phyloP scores from a whole-genome alignment of 1,140 invertebrate species.

The Archivesica marissinica region DNA sequence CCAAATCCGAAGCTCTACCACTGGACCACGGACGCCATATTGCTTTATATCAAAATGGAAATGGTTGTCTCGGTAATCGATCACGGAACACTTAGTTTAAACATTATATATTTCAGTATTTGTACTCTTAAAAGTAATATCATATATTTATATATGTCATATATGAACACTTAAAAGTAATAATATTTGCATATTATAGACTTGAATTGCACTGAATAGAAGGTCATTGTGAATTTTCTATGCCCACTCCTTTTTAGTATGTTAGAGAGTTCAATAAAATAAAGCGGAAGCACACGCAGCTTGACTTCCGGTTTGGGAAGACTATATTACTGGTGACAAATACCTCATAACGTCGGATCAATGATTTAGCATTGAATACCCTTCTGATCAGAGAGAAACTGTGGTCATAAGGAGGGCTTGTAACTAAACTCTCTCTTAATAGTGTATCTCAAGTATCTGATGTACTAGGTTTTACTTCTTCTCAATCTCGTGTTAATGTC shows the following conservation, averaged over 20 bases:
- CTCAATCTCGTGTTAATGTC: too few relatives aligned
- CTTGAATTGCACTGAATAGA: not conserved
- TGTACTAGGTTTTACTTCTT: too few relatives aligned
- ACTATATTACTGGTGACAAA: constrained; percentile 18
- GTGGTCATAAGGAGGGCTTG: not conserved
- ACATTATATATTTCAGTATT: too few relatives aligned
- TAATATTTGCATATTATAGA: not conserved
- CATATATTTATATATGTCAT: too few relatives aligned
- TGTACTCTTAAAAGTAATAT: too few relatives aligned
- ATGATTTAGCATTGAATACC: constrained; percentile 6
- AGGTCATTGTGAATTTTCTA: not conserved
- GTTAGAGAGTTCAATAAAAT: not conserved
- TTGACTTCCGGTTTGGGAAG: constrained; percentile 12
- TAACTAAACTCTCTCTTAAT: not conserved
- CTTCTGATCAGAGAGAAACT: not conserved
- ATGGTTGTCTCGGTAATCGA: too few relatives aligned
- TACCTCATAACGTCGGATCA: not conserved
- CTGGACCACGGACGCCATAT: too few relatives aligned
- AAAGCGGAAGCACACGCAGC: not conserved
- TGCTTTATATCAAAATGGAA: too few relatives aligned
- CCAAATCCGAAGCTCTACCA: too few relatives aligned
- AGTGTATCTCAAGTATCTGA: not conserved
- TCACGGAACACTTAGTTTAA: too few relatives aligned
- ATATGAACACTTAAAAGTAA: not conserved
- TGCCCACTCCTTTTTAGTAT: not conserved